These are phyloP conservation scores for Loriculus beryllinus DNA, from an alignment of 2,797 vertebrate species.

Conservation along the genomic window DNA sequence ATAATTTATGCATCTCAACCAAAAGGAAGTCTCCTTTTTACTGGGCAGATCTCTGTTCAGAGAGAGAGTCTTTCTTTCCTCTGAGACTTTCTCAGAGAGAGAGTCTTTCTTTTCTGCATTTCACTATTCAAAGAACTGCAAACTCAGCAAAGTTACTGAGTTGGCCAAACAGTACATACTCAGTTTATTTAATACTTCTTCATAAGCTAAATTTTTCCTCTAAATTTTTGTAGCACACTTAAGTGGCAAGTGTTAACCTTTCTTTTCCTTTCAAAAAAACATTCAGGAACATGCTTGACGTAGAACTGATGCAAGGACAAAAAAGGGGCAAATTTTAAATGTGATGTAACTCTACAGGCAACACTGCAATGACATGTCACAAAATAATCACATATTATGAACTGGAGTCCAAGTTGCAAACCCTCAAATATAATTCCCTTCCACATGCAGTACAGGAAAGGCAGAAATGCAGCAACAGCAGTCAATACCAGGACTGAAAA, in stretches of 20 bases:
- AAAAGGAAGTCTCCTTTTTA: not conserved
- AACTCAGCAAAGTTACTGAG: not conserved
- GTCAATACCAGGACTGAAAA: not conserved
- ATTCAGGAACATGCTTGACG: not conserved
- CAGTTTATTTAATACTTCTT: not conserved
- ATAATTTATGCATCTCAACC: not conserved
- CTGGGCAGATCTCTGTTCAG: not conserved
- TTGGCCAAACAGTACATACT: not conserved
- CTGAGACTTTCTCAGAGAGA: no score
- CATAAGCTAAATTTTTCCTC: not conserved
- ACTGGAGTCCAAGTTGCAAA: not conserved
- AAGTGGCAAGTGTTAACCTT: not conserved
- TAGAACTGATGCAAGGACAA: not conserved
- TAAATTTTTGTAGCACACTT: not conserved
- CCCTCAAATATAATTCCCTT: not conserved
- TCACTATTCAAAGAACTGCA: not conserved
- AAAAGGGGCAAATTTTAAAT: not conserved
- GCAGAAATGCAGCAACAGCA: constrained; percentile 17
- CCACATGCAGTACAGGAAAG: not conserved
- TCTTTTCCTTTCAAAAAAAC: not conserved
- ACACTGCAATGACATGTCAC: not conserved
- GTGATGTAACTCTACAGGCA: not conserved
- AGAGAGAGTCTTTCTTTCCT: no score
- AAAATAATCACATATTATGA: not conserved
- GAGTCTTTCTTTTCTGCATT: not conserved